Conservation (phyloP, 2,888 invertebrate genomes). For the Diogma glabrata region DNA sequence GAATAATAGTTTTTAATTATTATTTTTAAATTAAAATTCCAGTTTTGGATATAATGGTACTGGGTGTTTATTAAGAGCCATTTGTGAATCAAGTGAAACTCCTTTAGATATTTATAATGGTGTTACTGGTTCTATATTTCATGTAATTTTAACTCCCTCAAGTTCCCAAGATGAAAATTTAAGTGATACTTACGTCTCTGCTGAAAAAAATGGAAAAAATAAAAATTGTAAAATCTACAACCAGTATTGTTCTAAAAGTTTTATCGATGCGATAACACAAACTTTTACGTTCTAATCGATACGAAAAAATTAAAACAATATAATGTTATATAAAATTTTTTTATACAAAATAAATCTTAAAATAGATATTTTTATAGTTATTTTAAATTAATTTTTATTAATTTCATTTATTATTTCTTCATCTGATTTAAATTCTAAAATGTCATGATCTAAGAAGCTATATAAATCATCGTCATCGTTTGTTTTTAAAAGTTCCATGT, state of each 20-base stretch:
- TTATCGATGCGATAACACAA: conserved; percentile 12
- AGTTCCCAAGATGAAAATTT: conserved; percentile 12
- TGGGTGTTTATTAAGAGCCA: conserved; percentile 44
- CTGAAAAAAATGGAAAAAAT: conserved; percentile 11
- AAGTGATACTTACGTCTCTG: conserved; percentile 2
- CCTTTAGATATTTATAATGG: conserved; percentile 44
- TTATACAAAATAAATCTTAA: conserved; percentile 21
- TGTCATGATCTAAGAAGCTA: conserved; percentile 16
- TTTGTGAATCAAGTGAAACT: conserved; percentile 45
- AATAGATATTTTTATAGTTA: conserved; percentile 5
- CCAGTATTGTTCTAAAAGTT: conserved; percentile 9
- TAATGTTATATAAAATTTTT: no score
- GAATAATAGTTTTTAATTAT: no score
- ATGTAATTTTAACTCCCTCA: conserved; percentile 41
- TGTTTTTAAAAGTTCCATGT: conserved; percentile 16
- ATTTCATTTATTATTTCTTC: not conserved
- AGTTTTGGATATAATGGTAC: conserved; percentile 43
- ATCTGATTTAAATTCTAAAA: conserved; percentile 8
- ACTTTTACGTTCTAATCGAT: no score
- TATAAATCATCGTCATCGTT: conserved; percentile 15
- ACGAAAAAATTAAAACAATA: not conserved
- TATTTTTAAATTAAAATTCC: no score
- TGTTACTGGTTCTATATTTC: conserved; percentile 46
- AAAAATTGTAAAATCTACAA: conserved; percentile 6
- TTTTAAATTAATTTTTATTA: conserved; percentile 1